Conservation (phyloP, 2,797 vertebrate genomes). For the Sebastes paucispinis region DNA sequence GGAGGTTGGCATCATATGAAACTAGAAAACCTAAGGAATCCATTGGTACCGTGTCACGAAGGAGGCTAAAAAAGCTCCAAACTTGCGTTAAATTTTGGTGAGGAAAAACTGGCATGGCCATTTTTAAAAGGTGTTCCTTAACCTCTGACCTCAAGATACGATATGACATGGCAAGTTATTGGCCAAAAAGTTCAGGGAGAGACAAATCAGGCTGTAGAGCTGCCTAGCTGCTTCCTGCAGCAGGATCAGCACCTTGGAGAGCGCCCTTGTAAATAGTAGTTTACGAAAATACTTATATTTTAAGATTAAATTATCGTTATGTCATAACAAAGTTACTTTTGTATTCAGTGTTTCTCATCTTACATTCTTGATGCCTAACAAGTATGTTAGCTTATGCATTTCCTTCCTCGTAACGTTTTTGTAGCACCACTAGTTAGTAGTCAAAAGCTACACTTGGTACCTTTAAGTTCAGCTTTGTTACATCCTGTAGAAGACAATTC, state of each 20-base stretch:
- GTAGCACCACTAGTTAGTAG: no score
- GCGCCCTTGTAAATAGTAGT: neutral
- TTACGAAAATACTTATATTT: neutral
- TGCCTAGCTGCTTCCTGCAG: neutral
- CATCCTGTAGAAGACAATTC: neutral
- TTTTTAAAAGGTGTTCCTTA: no score
- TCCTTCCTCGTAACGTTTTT: neutral
- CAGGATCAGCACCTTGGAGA: constrained; percentile 30
- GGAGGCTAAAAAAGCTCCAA: no score
- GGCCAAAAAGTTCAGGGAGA: neutral
- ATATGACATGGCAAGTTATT: no score
- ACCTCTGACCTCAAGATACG: no score
- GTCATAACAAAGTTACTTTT: neutral
- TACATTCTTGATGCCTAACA: accelerated
- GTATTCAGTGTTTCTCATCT: neutral
- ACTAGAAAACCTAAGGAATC: no score
- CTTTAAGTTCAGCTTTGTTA: neutral
- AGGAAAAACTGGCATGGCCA: no score
- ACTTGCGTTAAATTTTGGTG: no score
- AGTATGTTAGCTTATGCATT: neutral
- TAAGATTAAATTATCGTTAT: neutral
- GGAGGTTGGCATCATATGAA: no score
- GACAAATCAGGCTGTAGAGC: neutral
- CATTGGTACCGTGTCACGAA: no score
- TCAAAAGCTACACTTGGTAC: neutral